These are phyloP conservation scores for Orius insidiosus DNA, from an alignment of 1,140 invertebrate genomes.

Conservation along the genomic window DNA sequence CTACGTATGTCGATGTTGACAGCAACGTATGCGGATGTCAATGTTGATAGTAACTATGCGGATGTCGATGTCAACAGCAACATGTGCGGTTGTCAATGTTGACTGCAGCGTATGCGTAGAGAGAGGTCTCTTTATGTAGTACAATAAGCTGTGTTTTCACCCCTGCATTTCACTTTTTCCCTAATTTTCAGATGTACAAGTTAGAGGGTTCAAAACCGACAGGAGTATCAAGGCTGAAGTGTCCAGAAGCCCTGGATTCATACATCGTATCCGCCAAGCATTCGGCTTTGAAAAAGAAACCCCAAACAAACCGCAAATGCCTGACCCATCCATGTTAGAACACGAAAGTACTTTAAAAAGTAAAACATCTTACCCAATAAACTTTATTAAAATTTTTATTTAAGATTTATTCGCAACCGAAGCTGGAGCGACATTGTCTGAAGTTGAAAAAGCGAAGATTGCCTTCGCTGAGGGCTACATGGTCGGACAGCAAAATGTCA, in stretches of 20 bases:
- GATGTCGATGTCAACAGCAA: no score
- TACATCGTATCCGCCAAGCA: constrained; percentile 12
- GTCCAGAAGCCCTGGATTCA: constrained; percentile 12
- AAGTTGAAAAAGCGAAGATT: constrained; percentile 58
- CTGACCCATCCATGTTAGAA: neutral
- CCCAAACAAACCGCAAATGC: neutral
- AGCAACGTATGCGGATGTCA: no score
- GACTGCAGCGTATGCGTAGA: no score
- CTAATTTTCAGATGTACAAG: constrained; percentile 13
- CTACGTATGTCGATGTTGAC: no score
- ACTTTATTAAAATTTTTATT: neutral
- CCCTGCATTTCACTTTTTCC: neutral
- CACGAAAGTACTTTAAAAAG: constrained; percentile 15
- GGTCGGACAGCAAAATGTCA: constrained; percentile 37
- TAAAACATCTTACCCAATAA: no score
- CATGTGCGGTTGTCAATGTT: no score
- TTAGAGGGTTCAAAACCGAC: constrained; percentile 19
- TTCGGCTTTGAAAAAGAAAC: constrained; percentile 15
- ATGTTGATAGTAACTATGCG: no score
- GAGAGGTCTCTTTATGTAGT: no score
- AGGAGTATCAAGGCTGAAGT: constrained; percentile 17
- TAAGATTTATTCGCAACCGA: neutral
- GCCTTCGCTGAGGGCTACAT: constrained; percentile 83
- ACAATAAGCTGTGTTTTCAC: neutral
- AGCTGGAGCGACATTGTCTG: constrained; percentile 14